Evolutionary conservation across 2,113 vertebrate species (phyloP).

Genomic region (Trogon surrucura): DNA sequence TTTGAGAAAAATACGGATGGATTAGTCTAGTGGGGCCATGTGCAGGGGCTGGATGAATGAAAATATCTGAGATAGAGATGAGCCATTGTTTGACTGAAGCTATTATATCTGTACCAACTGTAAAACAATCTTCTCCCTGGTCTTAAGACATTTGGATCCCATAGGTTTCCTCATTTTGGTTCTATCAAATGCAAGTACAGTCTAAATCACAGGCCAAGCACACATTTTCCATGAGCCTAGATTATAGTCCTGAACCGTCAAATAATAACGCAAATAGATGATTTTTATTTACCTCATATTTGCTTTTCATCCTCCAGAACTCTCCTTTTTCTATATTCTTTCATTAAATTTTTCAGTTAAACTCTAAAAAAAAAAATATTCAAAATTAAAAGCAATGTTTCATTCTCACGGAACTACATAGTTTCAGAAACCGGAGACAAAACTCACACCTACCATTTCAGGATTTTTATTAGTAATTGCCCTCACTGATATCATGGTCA

Average conservation of each 20-base stretch:
- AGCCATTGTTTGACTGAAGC: background rate
- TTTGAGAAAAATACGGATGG: background rate
- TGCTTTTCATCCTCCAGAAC: background rate
- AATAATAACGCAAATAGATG: background rate
- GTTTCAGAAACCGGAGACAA: background rate
- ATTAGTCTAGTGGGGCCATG: background rate
- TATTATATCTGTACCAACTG: background rate
- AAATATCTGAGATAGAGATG: background rate
- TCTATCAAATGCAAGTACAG: background rate
- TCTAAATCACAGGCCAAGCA: background rate
- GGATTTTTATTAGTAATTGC: background rate
- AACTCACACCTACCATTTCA: fast-evolving
- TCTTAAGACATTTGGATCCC: background rate
- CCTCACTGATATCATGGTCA: background rate
- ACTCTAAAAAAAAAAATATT: background rate
- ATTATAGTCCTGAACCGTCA: background rate
- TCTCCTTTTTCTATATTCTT: background rate
- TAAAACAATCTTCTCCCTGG: background rate
- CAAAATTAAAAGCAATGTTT: background rate
- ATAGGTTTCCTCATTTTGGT: background rate
- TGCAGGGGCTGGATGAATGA: background rate
- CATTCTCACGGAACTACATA: background rate
- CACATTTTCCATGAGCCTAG: background rate
- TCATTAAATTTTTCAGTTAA: background rate
- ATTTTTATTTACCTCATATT: background rate